phyloP scores from a whole-genome alignment of 2,113 vertebrate species.

The Petaurus breviceps region DNA sequence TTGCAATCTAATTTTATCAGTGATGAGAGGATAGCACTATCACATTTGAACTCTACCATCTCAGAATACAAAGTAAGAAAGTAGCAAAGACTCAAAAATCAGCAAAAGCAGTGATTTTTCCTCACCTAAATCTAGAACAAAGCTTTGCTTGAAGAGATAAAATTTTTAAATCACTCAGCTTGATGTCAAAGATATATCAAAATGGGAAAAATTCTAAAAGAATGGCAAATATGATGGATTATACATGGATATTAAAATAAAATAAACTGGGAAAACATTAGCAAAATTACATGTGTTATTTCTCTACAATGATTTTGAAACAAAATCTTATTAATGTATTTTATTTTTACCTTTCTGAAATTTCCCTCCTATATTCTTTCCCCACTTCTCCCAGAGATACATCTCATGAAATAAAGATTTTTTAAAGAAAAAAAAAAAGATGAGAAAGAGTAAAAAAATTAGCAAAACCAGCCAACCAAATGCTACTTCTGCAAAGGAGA shows the following conservation, averaged over 20 bases:
- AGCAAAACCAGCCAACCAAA: background rate
- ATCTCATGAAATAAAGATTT: background rate
- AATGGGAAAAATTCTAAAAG: background rate
- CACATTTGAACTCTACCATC: background rate
- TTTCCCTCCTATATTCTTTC: background rate
- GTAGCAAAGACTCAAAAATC: background rate
- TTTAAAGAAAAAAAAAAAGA: background rate
- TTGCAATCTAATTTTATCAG: background rate
- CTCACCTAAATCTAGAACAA: background rate
- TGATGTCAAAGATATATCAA: background rate
- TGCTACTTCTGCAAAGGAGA: background rate
- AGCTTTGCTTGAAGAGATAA: background rate
- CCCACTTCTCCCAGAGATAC: background rate
- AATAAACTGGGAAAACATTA: background rate
- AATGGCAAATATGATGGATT: background rate
- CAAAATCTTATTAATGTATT: background rate
- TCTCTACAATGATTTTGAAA: background rate
- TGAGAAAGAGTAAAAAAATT: background rate
- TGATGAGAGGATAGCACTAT: background rate
- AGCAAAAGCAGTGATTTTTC: background rate
- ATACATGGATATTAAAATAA: background rate
- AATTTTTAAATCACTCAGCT: background rate
- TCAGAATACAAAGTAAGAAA: background rate
- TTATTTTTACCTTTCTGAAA: background rate
- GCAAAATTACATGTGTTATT: background rate